Percentiles rank a stretch among this genome's conserved stretches.
Evolutionary conservation across 2,797 vertebrate genomes (phyloP).

Genomic region (Pangasius krempfi): DNA sequence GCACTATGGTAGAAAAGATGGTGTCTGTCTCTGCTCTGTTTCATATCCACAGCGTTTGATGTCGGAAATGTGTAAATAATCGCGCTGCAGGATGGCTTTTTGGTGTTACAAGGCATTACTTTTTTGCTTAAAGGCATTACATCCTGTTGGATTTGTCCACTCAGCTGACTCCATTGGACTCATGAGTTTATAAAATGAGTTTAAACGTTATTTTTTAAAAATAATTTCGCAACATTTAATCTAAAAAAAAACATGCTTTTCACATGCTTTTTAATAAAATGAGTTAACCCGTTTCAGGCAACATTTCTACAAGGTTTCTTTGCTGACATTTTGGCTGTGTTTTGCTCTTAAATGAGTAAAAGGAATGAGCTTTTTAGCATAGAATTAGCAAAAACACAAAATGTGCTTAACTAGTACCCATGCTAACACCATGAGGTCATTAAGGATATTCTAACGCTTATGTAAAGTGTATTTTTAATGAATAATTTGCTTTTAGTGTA

Average conservation of each 20-base stretch:
- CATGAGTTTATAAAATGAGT: background rate
- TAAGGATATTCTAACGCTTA: too few species aligned
- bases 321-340: background rate
- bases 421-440: background rate
- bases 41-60: slow-evolving; percentile 7
- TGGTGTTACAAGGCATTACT: background rate
- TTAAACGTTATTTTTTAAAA: background rate
- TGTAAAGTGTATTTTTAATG: too few species aligned
- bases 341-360: background rate
- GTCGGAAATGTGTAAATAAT: slow-evolving; percentile 30
- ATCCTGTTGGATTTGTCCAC: background rate
- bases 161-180: background rate
- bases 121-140: background rate
- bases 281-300: background rate
- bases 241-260: background rate
- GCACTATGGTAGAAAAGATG: background rate
- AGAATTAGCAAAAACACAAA: background rate
- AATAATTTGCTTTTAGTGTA: background rate
- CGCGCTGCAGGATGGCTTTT: background rate
- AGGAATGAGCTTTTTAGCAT: background rate
- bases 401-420: background rate
- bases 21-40: background rate
- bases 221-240: background rate
- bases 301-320: background rate
- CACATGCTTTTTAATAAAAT: background rate